These are phyloP conservation scores for Xanthia icteritia DNA, from an alignment of 2,888 invertebrate species.

Conservation along the genomic window DNA sequence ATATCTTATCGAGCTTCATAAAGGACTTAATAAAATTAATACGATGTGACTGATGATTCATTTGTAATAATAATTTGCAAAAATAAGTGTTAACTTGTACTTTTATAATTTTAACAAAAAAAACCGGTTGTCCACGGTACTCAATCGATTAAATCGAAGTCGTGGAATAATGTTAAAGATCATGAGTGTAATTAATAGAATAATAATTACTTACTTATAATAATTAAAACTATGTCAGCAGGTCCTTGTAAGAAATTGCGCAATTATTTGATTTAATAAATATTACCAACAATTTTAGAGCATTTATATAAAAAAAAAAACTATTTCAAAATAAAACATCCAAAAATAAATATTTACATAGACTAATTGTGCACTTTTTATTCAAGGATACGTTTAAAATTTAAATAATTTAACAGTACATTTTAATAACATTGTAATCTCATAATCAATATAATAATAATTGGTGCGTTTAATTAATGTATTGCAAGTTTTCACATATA, in stretches of 20 bases:
- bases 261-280: background rate
- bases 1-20: slow-evolving; percentile 37
- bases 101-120: background rate
- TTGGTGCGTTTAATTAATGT: slow-evolving; percentile 6
- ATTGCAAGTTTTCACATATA: slow-evolving; percentile 7
- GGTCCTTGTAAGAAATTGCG: slow-evolving; percentile 8
- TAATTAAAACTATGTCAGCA: background rate
- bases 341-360: background rate
- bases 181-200: slow-evolving; percentile 19
- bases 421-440: slow-evolving; percentile 26
- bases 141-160: slow-evolving; percentile 40
- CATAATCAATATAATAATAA: slow-evolving; percentile 23
- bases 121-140: slow-evolving; percentile 7
- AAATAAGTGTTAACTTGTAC: slow-evolving; percentile 10
- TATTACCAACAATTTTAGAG: background rate
- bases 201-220: slow-evolving; percentile 1
- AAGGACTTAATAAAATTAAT: slow-evolving; percentile 10
- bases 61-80: slow-evolving; percentile 24
- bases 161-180: background rate
- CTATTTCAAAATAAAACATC: background rate
- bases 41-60: slow-evolving; percentile 35
- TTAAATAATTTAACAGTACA: slow-evolving; percentile 29
- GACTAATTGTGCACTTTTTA: slow-evolving; percentile 28
- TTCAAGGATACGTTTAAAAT: slow-evolving; percentile 7
- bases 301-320: background rate